A percentile compares a stretch with the other conserved stretches of the same genome.
These are phyloP conservation scores for Prosopocoilus inquinatus DNA, from an alignment of 2,888 invertebrate genomes.

Conservation along the genomic window DNA sequence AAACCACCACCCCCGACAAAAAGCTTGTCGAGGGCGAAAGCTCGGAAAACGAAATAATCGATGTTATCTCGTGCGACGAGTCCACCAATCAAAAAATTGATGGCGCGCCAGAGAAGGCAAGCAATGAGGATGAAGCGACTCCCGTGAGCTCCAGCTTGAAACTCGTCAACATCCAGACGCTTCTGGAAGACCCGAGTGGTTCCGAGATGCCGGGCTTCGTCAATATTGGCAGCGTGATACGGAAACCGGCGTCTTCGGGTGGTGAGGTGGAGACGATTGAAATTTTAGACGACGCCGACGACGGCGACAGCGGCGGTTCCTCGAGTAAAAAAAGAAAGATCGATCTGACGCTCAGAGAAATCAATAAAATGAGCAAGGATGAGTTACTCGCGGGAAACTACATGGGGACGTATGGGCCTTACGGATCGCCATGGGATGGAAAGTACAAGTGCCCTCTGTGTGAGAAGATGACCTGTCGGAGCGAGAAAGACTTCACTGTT, in stretches of 20 bases:
- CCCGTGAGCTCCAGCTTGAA: neutral
- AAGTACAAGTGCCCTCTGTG: conserved; percentile 64
- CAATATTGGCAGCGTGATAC: neutral
- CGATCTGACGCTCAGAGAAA: conserved; percentile 19
- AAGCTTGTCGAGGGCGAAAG: neutral
- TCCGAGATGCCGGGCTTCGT: neutral
- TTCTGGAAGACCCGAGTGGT: neutral
- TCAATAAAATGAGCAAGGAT: conserved; percentile 29
- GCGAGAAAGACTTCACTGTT: conserved; percentile 60
- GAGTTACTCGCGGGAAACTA: conserved; percentile 24
- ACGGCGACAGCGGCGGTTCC: conserved; percentile 1
- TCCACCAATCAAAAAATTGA: conserved; percentile 41
- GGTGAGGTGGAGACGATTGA: conserved; percentile 17
- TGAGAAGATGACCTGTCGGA: conserved; percentile 56
- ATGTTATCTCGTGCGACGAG: neutral
- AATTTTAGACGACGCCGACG: conserved; percentile 13
- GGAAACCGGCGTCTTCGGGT: conserved; percentile 1
- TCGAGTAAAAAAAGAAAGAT: conserved; percentile 14
- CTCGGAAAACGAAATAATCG: neutral
- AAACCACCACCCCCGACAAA: neutral
- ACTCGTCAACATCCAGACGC: neutral
- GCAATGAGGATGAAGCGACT: neutral
- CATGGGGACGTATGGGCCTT: conserved; percentile 36
- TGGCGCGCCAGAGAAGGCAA: neutral
- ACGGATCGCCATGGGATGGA: conserved; percentile 56